Conservation (phyloP, 1,140 invertebrate genomes). For the Drosophila suzukii region DNA sequence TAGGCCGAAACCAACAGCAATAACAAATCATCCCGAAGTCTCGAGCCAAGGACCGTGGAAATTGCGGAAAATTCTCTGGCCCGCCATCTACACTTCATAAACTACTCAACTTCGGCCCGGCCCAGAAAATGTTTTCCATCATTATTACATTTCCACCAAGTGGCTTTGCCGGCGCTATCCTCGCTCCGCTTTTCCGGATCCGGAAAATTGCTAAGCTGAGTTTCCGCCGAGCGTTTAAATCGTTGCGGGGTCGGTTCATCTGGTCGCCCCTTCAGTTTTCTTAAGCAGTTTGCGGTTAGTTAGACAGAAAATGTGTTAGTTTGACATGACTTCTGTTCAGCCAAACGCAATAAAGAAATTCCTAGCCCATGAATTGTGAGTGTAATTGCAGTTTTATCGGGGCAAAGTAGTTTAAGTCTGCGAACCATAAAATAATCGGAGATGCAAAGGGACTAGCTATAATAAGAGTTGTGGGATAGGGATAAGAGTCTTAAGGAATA, state of each 20-base stretch:
- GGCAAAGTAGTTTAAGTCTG: conserved; percentile 1
- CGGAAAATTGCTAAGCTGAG: conserved; percentile 9
- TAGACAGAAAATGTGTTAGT: conserved; percentile 64
- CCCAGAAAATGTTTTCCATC: conserved; percentile 49
- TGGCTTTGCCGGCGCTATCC: conserved; percentile 17
- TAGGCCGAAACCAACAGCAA: conserved; percentile 39
- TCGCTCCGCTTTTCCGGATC: neutral
- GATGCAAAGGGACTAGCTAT: neutral
- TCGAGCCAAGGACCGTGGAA: conserved; percentile 50
- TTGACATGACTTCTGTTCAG: conserved; percentile 47
- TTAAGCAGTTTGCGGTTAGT: conserved; percentile 78
- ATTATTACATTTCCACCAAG: conserved; percentile 78
- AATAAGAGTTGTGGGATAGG: neutral
- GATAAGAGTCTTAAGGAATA: neutral
- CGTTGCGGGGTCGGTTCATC: conserved; percentile 14
- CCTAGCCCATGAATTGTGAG: conserved; percentile 35
- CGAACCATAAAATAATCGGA: conserved; percentile 13
- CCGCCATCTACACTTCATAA: conserved; percentile 57
- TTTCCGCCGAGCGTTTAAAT: conserved; percentile 45
- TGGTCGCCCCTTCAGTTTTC: conserved; percentile 15
- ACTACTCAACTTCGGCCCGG: conserved; percentile 57
- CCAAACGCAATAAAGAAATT: conserved; percentile 55
- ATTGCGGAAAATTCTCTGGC: conserved; percentile 58
- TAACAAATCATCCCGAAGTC: conserved; percentile 60
- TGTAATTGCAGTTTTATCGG: conserved; percentile 49